Base-by-base conservation (phyloP, 2,113 vertebrate genomes). In the Hassar affinis region DNA sequence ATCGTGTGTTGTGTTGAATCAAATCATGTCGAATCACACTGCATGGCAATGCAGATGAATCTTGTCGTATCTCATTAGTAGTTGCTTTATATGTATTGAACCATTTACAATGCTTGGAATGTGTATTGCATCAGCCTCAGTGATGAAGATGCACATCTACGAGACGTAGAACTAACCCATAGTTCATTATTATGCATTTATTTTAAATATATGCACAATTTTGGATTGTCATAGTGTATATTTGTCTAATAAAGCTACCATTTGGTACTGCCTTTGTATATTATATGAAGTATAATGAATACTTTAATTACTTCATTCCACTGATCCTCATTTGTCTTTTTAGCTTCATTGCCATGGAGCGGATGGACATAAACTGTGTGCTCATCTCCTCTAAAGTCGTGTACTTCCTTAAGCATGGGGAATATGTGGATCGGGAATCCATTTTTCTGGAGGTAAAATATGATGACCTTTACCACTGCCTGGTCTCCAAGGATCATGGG, bases 361-460 rank as follows among this genome's bases (percentile, higher is more conserved):
- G 94, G 82, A 96, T 96, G 0, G 97, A 98, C 90, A 96, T 93
- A 89, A 98, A 96, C 86, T 96, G 95, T 0, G 98, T 99, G 79
- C 95, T 99, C 86, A 99, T 99, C 91, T 99, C 98, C 84, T 99
- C 97, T 38, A 97, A 96, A 87, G 95, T 95, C 0, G 98, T 98
- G 25, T 99, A 99, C 87, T 99, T 99, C 91, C 94, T 99, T 10
- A 97, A 93, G 85, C 95, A 94, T 0, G 95, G 96, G 0, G 96
- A 98, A 6, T 95, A 89, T 0, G 91, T 93, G 0, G 98, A 99
- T 84, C 95, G 96, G 0, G 98, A 99, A n/a, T 95, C 96, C 87
- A 95, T 99, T 80, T 98, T 99, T 93, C 93, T 99, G 1, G 97
- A 99, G 90, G 97, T 99, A 88, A 98, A 96, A 84, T 99, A 99